Base-by-base conservation (phyloP, 2,888 invertebrate genomes). In the Caenorhabditis becei region DNA sequence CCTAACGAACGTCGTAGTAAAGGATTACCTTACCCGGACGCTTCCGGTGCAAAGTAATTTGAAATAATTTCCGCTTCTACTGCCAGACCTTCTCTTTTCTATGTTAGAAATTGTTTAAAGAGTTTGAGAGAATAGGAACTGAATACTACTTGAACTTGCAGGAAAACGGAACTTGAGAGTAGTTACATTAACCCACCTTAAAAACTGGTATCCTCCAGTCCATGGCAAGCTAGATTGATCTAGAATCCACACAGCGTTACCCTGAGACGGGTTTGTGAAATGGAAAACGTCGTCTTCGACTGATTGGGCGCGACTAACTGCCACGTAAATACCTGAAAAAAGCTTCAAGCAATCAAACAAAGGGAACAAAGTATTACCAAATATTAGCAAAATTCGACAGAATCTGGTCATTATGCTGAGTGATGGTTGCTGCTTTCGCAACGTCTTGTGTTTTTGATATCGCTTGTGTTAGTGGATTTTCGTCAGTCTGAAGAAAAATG, bases 151-250 rank as follows among this genome's bases (percentile, higher is more conserved):
- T 32, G 41, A 41, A 41, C 14, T 14, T 14, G 14, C 41, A 32
- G 44, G 41, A 49, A 49, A 20, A 20, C 2, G 20, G n/a, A n/a
- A n/a, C n/a, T n/a, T n/a, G n/a, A n/a, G n/a, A n/a, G n/a, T n/a
- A n/a, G n/a, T n/a, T n/a, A n/a, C n/a, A n/a, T n/a, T n/a, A n/a
- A n/a, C n/a, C n/a, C 28, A 88, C 88, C 87, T 83, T 49, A 88
- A 77, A 82, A 85, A 88, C 54, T 87, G 82, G 72, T 84, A 88
- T 28, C 86, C 87, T n/a, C 88, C 88, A 49, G 83, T 81, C 88
- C 88, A 88, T 32, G 88, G 88, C 54, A 88, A 69, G 71, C 70
- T 80, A 1, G 81, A 80, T 41, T 84, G 81, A 59, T 87, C 87
- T 23, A 87, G 74, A 24, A 84, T 82, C 87, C 87, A 87, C 10